Evolutionary conservation across 2,888 invertebrate species (phyloP).

Genomic region (Odontocolon sp.): DNA sequence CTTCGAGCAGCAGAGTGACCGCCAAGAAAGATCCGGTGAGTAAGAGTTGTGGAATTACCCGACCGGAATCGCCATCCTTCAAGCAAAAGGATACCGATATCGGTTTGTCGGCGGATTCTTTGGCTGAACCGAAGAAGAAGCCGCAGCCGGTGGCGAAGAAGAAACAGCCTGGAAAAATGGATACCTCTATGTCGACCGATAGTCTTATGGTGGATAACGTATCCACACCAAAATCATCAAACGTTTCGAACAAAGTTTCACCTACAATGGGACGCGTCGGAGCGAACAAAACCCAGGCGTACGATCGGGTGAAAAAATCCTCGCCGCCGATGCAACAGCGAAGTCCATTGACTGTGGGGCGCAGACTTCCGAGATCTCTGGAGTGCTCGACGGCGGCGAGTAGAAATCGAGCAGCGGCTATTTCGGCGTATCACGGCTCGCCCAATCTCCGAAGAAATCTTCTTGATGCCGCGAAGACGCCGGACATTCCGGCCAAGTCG

Average conservation of each 20-base stretch:
- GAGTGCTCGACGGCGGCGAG: constrained; percentile 78
- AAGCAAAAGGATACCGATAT: constrained; percentile 74
- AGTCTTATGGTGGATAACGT: constrained; percentile 77
- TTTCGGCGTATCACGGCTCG: constrained; percentile 76
- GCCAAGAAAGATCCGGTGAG: constrained; percentile 71
- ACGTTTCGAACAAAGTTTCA: constrained; percentile 74
- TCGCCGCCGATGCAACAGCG: constrained; percentile 75
- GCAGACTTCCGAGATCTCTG: constrained; percentile 73
- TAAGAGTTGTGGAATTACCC: constrained; percentile 78
- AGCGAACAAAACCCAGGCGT: constrained; percentile 66
- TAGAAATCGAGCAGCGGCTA: constrained; percentile 75
- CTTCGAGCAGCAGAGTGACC: constrained; percentile 70
- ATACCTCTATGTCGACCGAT: constrained; percentile 80
- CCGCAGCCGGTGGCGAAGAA: constrained; percentile 46
- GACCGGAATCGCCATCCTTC: constrained; percentile 79
- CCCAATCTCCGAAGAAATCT: constrained; percentile 82
- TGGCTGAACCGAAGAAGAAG: constrained; percentile 74
- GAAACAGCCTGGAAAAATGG: constrained; percentile 73
- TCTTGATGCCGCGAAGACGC: constrained; percentile 82
- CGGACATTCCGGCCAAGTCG: constrained; percentile 80
- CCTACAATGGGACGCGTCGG: constrained; percentile 70
- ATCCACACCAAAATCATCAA: constrained; percentile 73
- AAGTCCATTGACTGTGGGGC: constrained; percentile 67
- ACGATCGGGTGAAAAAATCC: constrained; percentile 73
- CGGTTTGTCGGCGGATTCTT: constrained; percentile 77